These are phyloP conservation scores for Drosophila nigrodunni DNA, from an alignment of 1,140 invertebrate genomes.

Conservation along the genomic window DNA sequence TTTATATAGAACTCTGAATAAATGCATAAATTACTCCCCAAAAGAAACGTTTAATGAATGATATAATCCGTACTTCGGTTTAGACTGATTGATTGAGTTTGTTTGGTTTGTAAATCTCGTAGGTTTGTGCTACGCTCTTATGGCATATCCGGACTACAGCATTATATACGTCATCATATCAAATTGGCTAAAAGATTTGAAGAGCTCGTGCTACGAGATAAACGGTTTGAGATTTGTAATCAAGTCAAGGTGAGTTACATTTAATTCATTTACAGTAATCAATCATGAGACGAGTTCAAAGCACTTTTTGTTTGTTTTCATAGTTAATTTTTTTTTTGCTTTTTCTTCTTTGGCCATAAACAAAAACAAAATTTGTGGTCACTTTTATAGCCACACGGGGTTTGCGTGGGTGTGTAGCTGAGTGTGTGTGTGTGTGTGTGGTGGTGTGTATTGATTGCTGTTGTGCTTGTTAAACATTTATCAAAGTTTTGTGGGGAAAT, in stretches of 20 bases:
- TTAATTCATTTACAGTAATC: conserved; percentile 50
- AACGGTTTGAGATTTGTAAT: conserved; percentile 97
- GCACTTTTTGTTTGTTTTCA: conserved; percentile 43
- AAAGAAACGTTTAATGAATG: not conserved
- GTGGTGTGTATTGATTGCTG: conserved; percentile 34
- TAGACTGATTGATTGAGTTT: conserved; percentile 3
- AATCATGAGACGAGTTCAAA: conserved; percentile 70
- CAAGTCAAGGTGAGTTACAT: conserved; percentile 93
- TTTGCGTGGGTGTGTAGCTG: conserved; percentile 2
- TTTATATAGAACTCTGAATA: too few relatives aligned
- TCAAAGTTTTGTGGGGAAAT: conserved; percentile 42
- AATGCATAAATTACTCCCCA: too few relatives aligned
- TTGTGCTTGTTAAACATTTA: conserved; percentile 46
- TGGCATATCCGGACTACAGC: conserved; percentile 96
- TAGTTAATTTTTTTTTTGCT: too few relatives aligned
- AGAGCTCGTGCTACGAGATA: conserved; percentile 92
- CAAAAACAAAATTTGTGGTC: conserved; percentile 25
- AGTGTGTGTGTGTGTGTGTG: conserved; percentile 25
- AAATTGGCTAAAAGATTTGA: conserved; percentile 97
- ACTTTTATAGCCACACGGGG: conserved; percentile 25
- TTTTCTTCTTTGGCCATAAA: conserved; percentile 8
- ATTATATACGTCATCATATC: conserved; percentile 96
- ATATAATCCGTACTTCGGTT: not conserved
- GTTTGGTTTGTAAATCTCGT: conserved; percentile 8
- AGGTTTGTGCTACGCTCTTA: conserved; percentile 96